A percentile compares a stretch with the other conserved stretches of the same genome.
Evolutionary conservation across 1,140 invertebrate species (phyloP).

Genomic region (Ruditapes philippinarum): DNA sequence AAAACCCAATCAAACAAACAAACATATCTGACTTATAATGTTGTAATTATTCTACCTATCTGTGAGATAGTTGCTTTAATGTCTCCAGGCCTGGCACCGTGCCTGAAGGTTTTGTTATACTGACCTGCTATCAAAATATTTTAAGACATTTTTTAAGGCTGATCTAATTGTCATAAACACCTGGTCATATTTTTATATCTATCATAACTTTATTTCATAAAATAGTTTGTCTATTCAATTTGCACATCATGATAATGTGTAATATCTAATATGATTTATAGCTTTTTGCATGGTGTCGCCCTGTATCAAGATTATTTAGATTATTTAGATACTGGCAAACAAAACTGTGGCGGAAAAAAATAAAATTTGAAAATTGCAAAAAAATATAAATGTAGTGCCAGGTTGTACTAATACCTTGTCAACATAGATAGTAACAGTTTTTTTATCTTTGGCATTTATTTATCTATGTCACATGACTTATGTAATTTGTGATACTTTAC

Average conservation of each 20-base stretch:
- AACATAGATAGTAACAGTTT: background rate
- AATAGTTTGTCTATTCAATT: background rate
- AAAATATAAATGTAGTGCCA: background rate
- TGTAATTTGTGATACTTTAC: too few relatives aligned
- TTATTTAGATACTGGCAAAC: background rate
- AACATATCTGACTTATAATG: too few relatives aligned
- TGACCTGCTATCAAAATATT: background rate
- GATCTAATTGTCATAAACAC: constrained; percentile 3
- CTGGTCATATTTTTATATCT: background rate
- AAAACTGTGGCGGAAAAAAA: too few relatives aligned
- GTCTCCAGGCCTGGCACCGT: background rate
- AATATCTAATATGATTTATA: background rate
- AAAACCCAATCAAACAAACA: too few relatives aligned
- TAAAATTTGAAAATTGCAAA: background rate
- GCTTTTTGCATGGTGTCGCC: background rate
- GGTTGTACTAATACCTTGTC: background rate
- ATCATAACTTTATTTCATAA: background rate
- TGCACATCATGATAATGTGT: background rate
- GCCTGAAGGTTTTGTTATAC: background rate
- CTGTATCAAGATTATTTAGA: background rate
- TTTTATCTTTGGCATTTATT: too few relatives aligned
- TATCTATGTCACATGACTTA: too few relatives aligned
- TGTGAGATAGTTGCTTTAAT: too few relatives aligned
- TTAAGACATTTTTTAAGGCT: background rate
- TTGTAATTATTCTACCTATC: too few relatives aligned